Evolutionary conservation across 2,113 vertebrate genomes (phyloP).

Genomic region (Microtus pennsylvanicus): DNA sequence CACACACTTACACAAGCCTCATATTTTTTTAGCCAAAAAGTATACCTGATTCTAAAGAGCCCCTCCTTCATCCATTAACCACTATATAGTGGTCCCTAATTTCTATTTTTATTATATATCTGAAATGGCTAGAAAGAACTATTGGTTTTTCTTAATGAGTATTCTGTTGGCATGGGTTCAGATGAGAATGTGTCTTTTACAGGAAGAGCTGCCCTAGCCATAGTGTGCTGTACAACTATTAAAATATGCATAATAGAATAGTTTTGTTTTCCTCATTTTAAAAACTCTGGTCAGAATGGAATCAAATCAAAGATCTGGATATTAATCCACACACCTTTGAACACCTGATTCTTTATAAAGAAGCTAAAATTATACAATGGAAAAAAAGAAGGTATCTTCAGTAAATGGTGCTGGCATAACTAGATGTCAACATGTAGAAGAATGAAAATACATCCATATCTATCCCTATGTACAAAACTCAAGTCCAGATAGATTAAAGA

Average conservation of each 20-base stretch:
- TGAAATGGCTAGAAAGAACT: neutral
- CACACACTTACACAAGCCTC: neutral
- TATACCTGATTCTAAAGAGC: neutral
- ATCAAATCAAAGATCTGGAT: too few relatives aligned
- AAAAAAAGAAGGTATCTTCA: too few relatives aligned
- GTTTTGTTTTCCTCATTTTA: neutral
- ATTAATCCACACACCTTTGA: too few relatives aligned
- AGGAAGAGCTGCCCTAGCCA: neutral
- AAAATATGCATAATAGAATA: neutral
- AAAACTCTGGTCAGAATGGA: neutral
- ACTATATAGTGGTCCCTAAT: neutral
- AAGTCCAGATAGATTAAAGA: too few relatives aligned
- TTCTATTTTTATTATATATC: neutral
- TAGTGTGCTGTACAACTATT: neutral
- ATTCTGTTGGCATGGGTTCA: neutral
- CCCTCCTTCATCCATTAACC: neutral
- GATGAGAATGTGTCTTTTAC: neutral
- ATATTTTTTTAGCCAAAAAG: too few relatives aligned
- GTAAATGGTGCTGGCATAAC: too few relatives aligned
- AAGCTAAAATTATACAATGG: too few relatives aligned
- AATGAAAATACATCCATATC: too few relatives aligned
- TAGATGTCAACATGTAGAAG: too few relatives aligned
- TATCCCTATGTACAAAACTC: too few relatives aligned
- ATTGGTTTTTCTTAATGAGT: neutral
- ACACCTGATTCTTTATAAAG: too few relatives aligned